These are phyloP conservation scores for Pyrochroa serraticornis DNA, from an alignment of 2,888 invertebrate species.

Conservation along the genomic window DNA sequence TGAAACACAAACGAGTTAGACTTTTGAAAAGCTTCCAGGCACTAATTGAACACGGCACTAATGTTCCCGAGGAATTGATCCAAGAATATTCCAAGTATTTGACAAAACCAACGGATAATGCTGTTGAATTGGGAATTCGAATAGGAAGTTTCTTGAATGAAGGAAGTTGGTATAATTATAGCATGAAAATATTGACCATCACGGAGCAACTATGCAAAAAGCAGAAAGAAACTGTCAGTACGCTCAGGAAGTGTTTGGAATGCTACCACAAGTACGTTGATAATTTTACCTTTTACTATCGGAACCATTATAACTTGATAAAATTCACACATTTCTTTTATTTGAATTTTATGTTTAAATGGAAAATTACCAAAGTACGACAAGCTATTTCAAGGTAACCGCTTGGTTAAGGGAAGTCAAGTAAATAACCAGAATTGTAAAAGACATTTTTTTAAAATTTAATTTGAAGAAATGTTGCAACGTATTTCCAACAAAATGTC, in stretches of 20 bases:
- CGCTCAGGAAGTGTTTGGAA: conserved; percentile 74
- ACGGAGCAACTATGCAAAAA: conserved; percentile 65
- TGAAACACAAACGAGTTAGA: conserved; percentile 69
- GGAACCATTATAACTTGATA: background rate
- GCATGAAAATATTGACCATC: conserved; percentile 72
- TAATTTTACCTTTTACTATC: conserved; percentile 6
- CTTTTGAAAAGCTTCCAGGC: conserved; percentile 77
- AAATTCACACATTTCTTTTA: no score
- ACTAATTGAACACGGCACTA: conserved; percentile 51
- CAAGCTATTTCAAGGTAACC: no score
- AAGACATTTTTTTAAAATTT: no score
- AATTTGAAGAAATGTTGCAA: no score
- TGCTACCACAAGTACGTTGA: conserved; percentile 80
- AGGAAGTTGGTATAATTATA: conserved; percentile 85
- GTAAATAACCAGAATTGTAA: no score
- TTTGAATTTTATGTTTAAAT: no score
- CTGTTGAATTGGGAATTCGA: conserved; percentile 50
- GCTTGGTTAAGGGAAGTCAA: no score
- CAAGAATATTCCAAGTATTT: conserved; percentile 39
- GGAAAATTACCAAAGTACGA: no score
- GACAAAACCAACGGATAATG: conserved; percentile 12
- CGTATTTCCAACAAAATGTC: no score
- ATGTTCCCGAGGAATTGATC: conserved; percentile 52
- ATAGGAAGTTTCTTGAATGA: conserved; percentile 82
- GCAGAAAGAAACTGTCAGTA: conserved; percentile 49